Percentiles rank a stretch among this genome's conserved stretches.
phyloP scores from a whole-genome alignment of 2,888 invertebrate genomes.

The Stenotaenia linearis region DNA sequence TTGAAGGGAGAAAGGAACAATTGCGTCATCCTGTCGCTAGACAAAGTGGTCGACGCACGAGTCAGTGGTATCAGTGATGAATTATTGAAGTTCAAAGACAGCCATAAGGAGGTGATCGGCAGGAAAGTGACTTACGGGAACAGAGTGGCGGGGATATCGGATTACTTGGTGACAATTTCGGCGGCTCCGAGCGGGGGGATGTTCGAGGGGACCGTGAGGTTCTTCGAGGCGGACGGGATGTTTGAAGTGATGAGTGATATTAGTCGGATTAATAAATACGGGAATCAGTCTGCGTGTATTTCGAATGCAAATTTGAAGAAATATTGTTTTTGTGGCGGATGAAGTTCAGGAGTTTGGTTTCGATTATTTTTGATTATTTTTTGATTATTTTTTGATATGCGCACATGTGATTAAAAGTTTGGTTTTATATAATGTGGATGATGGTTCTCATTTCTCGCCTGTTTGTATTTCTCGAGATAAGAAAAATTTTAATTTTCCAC shows the following conservation, averaged over 20 bases:
- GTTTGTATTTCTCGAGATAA: no score
- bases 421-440: no score
- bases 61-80: conserved; percentile 29
- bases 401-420: no score
- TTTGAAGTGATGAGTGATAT: conserved; percentile 54
- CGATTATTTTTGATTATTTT: no score
- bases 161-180: conserved; percentile 13
- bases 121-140: conserved; percentile 26
- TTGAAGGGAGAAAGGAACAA: not conserved
- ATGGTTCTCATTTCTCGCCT: no score
- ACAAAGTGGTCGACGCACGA: conserved; percentile 18
- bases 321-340: conserved; percentile 45
- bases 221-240: not conserved
- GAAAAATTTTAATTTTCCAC: no score
- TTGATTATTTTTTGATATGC: no score
- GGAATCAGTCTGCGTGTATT: conserved; percentile 47
- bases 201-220: conserved; percentile 28
- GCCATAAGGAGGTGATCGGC: conserved; percentile 29
- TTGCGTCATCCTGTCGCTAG: not conserved
- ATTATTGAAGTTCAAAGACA: conserved; percentile 28
- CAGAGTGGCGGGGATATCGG: conserved; percentile 24
- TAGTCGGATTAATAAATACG: conserved; percentile 48
- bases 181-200: conserved; percentile 26
- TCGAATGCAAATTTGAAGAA: conserved; percentile 42
- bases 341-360: no score